phyloP scores from a whole-genome alignment of 1,140 invertebrate genomes.

The Laodelphax striatellus region DNA sequence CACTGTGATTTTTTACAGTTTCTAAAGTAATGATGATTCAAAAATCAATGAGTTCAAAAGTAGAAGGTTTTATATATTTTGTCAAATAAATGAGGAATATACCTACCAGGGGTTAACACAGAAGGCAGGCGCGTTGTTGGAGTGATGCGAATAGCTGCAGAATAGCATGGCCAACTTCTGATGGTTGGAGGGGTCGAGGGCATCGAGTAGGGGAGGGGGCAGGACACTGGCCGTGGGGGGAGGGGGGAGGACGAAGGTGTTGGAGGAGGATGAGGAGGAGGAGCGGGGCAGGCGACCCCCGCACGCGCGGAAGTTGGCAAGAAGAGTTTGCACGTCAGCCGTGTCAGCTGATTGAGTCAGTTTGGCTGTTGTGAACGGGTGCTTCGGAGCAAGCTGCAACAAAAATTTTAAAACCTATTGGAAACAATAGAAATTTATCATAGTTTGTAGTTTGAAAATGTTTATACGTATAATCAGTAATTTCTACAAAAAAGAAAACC shows the following conservation, averaged over 20 bases:
- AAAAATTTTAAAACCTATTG: too few species aligned
- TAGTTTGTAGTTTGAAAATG: too few species aligned
- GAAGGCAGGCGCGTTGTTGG: constrained; percentile 69
- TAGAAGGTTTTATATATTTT: too few species aligned
- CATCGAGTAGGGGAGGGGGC: constrained; percentile 41
- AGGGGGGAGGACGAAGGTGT: background rate
- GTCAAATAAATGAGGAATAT: too few species aligned
- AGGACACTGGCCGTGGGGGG: background rate
- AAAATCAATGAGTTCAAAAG: too few species aligned
- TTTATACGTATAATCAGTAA: too few species aligned
- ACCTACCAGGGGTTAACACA: constrained; percentile 79
- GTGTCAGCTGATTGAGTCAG: constrained; percentile 49
- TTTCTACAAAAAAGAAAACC: too few species aligned
- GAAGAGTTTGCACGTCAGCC: constrained; percentile 48
- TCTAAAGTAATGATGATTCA: too few species aligned
- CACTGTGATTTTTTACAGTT: too few species aligned
- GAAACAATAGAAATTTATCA: too few species aligned
- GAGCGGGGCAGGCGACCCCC: constrained; percentile 52
- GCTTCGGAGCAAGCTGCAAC: constrained; percentile 33
- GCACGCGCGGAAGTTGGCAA: constrained; percentile 77
- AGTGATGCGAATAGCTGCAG: constrained; percentile 78
- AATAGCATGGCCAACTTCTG: constrained; percentile 82
- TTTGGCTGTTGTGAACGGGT: constrained; percentile 60
- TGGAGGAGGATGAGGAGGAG: background rate
- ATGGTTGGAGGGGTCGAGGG: constrained; percentile 75